Conservation (phyloP, 2,113 vertebrate genomes). For the Cyrtonyx montezumae region DNA sequence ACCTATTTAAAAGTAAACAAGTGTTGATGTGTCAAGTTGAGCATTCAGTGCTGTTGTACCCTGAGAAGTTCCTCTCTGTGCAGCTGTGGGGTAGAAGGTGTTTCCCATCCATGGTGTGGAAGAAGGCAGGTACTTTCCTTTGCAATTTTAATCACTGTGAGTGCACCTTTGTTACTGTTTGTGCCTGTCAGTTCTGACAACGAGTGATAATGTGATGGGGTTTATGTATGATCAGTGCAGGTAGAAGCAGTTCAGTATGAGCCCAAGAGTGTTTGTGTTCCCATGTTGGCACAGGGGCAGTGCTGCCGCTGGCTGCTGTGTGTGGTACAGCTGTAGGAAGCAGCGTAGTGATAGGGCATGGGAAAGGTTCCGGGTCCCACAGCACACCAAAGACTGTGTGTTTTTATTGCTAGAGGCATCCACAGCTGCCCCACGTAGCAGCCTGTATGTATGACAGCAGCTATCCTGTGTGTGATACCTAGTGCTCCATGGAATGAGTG, state of each 20-base stretch:
- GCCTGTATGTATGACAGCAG: background rate
- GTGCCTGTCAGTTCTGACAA: background rate
- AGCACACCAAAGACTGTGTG: background rate
- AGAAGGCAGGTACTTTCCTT: background rate
- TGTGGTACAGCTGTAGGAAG: background rate
- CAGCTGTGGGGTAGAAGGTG: fast-evolving
- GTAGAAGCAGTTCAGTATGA: background rate
- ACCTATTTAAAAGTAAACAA: background rate
- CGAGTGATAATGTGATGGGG: background rate
- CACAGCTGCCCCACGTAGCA: background rate
- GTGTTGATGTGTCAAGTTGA: background rate
- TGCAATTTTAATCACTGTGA: background rate
- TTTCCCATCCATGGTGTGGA: background rate
- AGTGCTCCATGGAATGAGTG: background rate
- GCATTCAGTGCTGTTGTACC: background rate
- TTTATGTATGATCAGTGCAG: background rate
- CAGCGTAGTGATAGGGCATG: background rate
- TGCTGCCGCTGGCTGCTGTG: background rate
- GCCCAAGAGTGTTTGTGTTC: background rate
- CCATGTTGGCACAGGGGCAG: background rate
- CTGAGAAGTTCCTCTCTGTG: background rate
- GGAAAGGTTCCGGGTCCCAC: background rate
- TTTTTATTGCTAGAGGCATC: background rate
- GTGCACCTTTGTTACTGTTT: background rate
- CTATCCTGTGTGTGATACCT: background rate